Evolutionary conservation across 1,140 invertebrate species (phyloP), one percentile per base, ranked within the genome.

Genomic region (Drosophila jambulina): DNA sequence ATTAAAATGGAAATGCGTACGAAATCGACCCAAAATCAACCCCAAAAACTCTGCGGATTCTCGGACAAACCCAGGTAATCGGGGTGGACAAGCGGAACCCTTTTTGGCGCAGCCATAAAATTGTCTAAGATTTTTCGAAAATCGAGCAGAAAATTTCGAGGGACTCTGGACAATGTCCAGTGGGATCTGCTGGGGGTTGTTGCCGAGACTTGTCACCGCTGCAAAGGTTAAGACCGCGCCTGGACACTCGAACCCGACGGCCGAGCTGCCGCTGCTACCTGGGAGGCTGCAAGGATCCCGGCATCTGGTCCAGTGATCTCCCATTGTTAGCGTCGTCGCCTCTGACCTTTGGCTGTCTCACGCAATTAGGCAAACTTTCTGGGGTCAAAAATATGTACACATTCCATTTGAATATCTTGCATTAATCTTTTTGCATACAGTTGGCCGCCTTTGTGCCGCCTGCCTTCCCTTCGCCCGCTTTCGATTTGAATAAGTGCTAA

Each of bases 401-500:
- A 56, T 49, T 70, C 46, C 53, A 83, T 83, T 80, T 88, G 67
- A 78, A 81, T 76, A 90, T 87, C 65, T 77, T 68, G 80, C 80
- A 79, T 83, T 62, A 75, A 46, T 56, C 61, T 67, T 65, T 54
- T 75, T 69, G 68, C 56, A 61, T 74, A 36, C 54, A 43, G 62
- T 63, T 57, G 51, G 51, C n/a, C 65, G 65, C 29, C 27, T 56
- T 80, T 54, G 45, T 32, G 32, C 38, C 42, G 23, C 59, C 27
- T 53, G 38, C 36, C 53, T 56, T 53, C 29, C 43, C 70, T 15
- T 29, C 19, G 70, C 10, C 72, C 34, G 46, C 27, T 27, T 48
- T n/a, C 48, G 67, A 86, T 90, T 90, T 90, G 85, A 90, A 90
- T 90, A 90, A 76, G 85, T 90, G 85, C 85, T 90, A 90, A 90